A percentile compares a stretch with the other conserved stretches of the same genome.
phyloP scores from a whole-genome alignment of 1,140 invertebrate genomes.

The Euwallacea similis region DNA sequence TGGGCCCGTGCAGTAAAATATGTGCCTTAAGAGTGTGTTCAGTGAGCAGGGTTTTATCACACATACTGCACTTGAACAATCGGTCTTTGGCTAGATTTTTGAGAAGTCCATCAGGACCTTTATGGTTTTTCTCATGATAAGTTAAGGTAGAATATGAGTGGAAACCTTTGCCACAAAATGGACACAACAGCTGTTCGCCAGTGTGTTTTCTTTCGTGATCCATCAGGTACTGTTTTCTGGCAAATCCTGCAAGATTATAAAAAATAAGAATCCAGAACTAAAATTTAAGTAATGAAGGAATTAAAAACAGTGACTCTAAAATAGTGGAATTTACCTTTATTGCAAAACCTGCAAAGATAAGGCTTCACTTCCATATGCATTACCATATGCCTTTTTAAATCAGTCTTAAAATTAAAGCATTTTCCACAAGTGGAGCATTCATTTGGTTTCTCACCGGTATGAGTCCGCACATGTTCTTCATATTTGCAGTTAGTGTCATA shows the following conservation, averaged over 20 bases:
- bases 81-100: slow-evolving; percentile 14
- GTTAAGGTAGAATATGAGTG: slow-evolving; percentile 31
- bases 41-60: slow-evolving; percentile 27
- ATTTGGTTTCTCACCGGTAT: slow-evolving; percentile 74
- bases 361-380: slow-evolving; percentile 55
- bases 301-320: neutral
- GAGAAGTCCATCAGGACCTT: slow-evolving; percentile 12
- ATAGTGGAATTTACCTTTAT: slow-evolving; percentile 38
- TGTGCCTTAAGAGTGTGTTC: slow-evolving; percentile 35
- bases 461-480: slow-evolving; percentile 48
- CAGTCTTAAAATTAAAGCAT: slow-evolving; percentile 60
- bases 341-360: slow-evolving; percentile 40
- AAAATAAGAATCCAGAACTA: too few species aligned
- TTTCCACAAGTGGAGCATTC: slow-evolving; percentile 73
- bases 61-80: slow-evolving; percentile 27
- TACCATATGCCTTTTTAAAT: slow-evolving; percentile 63
- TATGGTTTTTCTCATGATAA: slow-evolving; percentile 35
- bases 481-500: slow-evolving; percentile 43
- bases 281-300: too few species aligned
- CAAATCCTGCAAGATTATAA: slow-evolving; percentile 22
- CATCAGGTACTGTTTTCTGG: slow-evolving; percentile 28
- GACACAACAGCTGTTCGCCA: slow-evolving; percentile 29
- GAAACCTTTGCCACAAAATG: slow-evolving; percentile 36
- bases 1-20: slow-evolving; percentile 32
- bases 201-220: slow-evolving; percentile 38